Evolutionary conservation across 2,113 vertebrate genomes (phyloP), one percentile per base, ranked within the genome.

Genomic region (Enhydra lutris): DNA sequence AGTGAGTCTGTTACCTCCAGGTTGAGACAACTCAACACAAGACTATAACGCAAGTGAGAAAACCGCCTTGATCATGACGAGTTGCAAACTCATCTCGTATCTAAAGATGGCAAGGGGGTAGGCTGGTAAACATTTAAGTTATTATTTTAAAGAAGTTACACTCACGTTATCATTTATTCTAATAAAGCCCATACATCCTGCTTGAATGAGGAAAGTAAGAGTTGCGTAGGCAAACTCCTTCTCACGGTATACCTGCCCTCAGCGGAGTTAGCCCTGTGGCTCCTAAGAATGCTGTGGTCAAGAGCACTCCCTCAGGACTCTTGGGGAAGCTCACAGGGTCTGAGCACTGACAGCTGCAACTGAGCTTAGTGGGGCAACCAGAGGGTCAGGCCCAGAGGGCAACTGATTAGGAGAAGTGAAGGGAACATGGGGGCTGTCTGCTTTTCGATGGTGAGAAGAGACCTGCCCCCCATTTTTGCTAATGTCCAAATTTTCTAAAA

Each of bases 141-240:
- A 50, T 67, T 88, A 74, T 97, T 93, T 89, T 91, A 89, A 93
- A 84, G 78, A 95, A 63, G 36, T 85, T 50, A 81, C 1, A 61
- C 45, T 91, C 93, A 91, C 63, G 45, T 55, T 76, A 81, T 39
- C 45, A 71, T 82, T 93, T 71, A 55, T 50, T 81, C 50, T 57
- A 63, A 78, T 42, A 73, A 91, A 57, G 23, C 17, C 50, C 71
- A 69, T 55, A 80, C 36, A 91, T 84, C 65, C 73, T 85, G 76
- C 81, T 80, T 42, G 79, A 88, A 94, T 39, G 34, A 85, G 59
- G 78, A 84, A 45, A 26, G 61, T 67, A 88, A 93, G 71, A 97
- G 89, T 52, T 94, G 31, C 90, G 24, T 47, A 89, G n/a, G 73
- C n/a, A 95, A 85, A 67, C 3, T 26, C 52, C 71, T 96, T 96